Evolutionary conservation across 2,797 vertebrate genomes (phyloP), one percentile per base, ranked within the genome.

Genomic region (Spondyliosoma cantharus): DNA sequence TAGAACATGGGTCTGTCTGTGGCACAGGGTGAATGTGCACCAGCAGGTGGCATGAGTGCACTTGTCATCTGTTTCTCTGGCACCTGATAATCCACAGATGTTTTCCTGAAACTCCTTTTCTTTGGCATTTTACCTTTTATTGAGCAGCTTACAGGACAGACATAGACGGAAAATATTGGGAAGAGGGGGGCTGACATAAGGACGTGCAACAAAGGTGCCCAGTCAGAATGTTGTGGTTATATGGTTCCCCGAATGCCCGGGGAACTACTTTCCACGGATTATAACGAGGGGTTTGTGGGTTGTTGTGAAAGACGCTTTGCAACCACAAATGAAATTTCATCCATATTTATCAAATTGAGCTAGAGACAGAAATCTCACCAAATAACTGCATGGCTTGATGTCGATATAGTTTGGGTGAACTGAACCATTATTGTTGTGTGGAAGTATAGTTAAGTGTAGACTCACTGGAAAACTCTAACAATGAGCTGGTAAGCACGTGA

Each of bases 21-120:
- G 22, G 0, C 59, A 48, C 64, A 50, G 14, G 54, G 42, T 37
- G 13, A 42, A 24, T n/a, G 9, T 43, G 52, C 7, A 48, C 76
- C 84, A 82, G 66, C 57, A 86, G 84, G 62, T 32, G 84, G 77
- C 45, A 27, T 4, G 0, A 22, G 65, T 22, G 37, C n/a, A 22
- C 27, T 50, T 12, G 14, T 66, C 8, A 53, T 54, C 1, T 72
- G 8, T 24, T 5, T 61, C 25, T 15, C 27, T 24, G 7, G 4
- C 20, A 15, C 7, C 7, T 63, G 24, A 25, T 54, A 16, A 25
- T 8, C 25, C 54, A 29, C 7, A 27, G 54, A 29, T 3, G 3
- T 56, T n/a, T 54, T 54, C 5, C 14, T 25, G 6, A 32, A 7
- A 32, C 6, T 32, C 6, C 6, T 59, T 29, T 27, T 29, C 15